These are phyloP conservation scores for Rallus crepitans DNA, from an alignment of 2,797 vertebrate species.

Conservation along the genomic window DNA sequence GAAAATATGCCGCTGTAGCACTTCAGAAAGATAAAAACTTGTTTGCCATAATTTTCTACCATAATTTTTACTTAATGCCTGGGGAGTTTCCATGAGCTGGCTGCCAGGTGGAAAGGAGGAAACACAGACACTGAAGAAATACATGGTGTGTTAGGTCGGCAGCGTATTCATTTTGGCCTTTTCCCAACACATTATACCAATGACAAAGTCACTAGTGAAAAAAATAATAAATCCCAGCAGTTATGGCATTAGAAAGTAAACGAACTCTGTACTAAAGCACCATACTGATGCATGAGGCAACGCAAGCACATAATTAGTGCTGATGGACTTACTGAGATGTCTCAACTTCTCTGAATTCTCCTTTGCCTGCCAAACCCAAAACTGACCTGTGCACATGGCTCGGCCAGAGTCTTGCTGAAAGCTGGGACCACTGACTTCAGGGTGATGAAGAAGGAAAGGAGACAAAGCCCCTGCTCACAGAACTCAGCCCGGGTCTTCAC, in stretches of 20 bases:
- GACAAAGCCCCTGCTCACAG: background rate
- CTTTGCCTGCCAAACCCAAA: background rate
- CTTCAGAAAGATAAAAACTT: background rate
- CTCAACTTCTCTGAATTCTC: background rate
- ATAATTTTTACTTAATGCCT: background rate
- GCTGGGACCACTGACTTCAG: background rate
- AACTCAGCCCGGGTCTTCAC: background rate
- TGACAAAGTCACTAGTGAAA: background rate
- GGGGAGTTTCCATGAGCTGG: background rate
- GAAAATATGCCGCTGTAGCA: background rate
- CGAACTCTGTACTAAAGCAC: background rate
- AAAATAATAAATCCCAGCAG: background rate
- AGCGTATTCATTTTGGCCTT: background rate
- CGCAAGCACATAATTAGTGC: fast-evolving
- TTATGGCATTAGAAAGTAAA: fast-evolving
- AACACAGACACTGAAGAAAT: fast-evolving
- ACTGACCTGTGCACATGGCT: background rate
- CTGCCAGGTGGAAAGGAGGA: background rate
- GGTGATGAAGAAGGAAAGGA: background rate
- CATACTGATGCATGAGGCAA: fast-evolving
- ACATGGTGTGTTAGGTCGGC: background rate
- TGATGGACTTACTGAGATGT: background rate
- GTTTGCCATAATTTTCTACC: background rate
- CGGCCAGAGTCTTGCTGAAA: background rate
- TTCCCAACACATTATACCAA: background rate